Base-by-base conservation (phyloP, 2,113 vertebrate genomes). In the Baryphthengus martii region DNA sequence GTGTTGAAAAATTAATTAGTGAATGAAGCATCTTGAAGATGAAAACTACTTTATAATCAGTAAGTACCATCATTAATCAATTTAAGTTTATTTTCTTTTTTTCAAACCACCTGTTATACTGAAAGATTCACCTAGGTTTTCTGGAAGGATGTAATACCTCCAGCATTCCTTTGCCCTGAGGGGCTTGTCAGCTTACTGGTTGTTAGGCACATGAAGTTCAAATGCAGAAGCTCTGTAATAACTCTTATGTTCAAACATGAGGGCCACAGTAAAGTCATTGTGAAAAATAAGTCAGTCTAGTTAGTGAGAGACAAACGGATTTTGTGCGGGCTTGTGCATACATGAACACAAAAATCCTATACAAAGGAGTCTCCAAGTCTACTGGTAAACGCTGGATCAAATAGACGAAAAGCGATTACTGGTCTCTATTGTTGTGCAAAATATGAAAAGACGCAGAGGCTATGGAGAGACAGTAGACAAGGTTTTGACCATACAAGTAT, bases 1-100 rank as follows among this genome's bases (percentile, higher is more conserved):
- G 23, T 92, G 49, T 50, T 83, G 72, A 91, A 92, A 96, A 94
- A 76, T 81, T 93, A 85, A 66, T 79, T 80, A 91, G 88, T 70
- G n/a, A 81, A 11, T 80, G 61, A 95, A 93, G 56, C 33, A 37
- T 39, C 49, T 73, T 90, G 78, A 95, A 96, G 40, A 88, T 52
- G n/a, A 95, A 84, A 79, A 82, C 37, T 81, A 90, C 50, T 88
- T 77, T 78, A 35, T 73, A 91, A 92, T 58, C 16, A 2, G 12
- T 86, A 95, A 89, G n/a, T 91, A 66, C 19, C 15, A 52, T 33
- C 52, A 63, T 91, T 94, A 93, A 94, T 92, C 86, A 85, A 24
- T 70, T 78, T 58, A 79, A 44, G 21, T 53, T 81, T 25, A 6
- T 40, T 35, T 87, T 73, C 7, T 52, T 93, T 89, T 84, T 86